Conservation (phyloP, 2,888 invertebrate species). For the Dryocosmus kuriphilus region DNA sequence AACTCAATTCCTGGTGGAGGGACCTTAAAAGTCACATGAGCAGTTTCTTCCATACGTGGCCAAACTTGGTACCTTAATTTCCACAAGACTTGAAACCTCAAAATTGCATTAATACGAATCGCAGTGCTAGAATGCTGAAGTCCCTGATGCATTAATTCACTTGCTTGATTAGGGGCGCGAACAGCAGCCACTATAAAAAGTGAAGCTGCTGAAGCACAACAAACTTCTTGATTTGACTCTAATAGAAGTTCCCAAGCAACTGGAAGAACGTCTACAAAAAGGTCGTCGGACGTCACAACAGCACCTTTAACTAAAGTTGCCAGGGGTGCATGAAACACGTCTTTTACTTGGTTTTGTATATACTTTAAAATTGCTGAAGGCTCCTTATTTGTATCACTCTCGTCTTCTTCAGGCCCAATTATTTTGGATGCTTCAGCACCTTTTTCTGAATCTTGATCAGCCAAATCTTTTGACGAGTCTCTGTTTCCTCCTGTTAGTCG, state of each 20-base stretch:
- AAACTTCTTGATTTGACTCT: constrained; percentile 93
- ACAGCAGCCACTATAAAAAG: constrained; percentile 96
- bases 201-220: constrained; percentile 90
- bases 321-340: constrained; percentile 93
- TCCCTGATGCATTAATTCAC: constrained; percentile 92
- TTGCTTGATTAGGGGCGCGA: constrained; percentile 92
- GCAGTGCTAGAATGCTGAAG: constrained; percentile 91
- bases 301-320: constrained; percentile 93
- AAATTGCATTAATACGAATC: constrained; percentile 89
- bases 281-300: constrained; percentile 91
- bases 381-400: constrained; percentile 79
- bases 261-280: constrained; percentile 92
- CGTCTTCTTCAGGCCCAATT: constrained; percentile 67
- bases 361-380: constrained; percentile 88
- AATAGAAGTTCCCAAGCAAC: constrained; percentile 97
- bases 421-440: constrained; percentile 71
- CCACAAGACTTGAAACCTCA: constrained; percentile 96
- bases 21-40: constrained; percentile 96
- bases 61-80: constrained; percentile 98
- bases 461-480: constrained; percentile 80
- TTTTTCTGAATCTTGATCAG: constrained; percentile 78
- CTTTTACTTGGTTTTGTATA: constrained; percentile 89
- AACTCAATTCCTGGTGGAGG: constrained; percentile 99
- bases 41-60: constrained; percentile 99
- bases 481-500: constrained; percentile 76